Evolutionary conservation across 2,888 invertebrate genomes (phyloP), one percentile per base, ranked within the genome.

Genomic region (Pyrgus malvae): DNA sequence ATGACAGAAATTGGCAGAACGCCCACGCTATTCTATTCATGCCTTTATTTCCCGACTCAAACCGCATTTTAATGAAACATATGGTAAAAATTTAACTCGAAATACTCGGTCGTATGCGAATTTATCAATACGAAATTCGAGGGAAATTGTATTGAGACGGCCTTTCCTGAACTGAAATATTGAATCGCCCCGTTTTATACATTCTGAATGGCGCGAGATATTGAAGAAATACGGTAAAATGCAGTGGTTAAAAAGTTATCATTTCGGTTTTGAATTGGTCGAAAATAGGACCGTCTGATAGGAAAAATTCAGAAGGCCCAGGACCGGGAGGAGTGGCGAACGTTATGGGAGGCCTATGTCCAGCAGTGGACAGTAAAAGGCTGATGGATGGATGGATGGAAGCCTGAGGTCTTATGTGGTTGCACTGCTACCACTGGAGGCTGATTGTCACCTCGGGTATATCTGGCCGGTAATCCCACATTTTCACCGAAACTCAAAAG

Each of bases 11-110:
- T 78, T 87, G 86, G 86, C 87, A 77, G 61, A 61, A 61, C 68
- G 85, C 86, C 86, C 69, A 62, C 63, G 66, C 67, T 68, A 75
- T 77, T 76, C 75, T 71, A 68, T 72, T 66, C 69, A 69, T 53
- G 53, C 38, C 68, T 76, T 78, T 83, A 82, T 83, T 80, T 75
- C 66, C 66, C 72, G 72, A 78, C 80, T 77, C 68, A 76, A 73
- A 78, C 78, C 74, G 84, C 74, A 82, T 85, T 81, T 80, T 82
- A 83, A 86, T 83, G 77, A 77, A 72, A 66, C 67, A 41, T 53
- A 45, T 53, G 45, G 38, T 53, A 53, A 53, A 51, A 45, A 53
- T 53, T 53, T 53, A 45, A 53, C 53, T 53, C 31, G 45, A 53
- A 53, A 53, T 53, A 38, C 29, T n/a, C 27, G 42, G 45, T 53